Base-by-base conservation (phyloP, 1,140 invertebrate species). In the Eufriesea mexicana region DNA sequence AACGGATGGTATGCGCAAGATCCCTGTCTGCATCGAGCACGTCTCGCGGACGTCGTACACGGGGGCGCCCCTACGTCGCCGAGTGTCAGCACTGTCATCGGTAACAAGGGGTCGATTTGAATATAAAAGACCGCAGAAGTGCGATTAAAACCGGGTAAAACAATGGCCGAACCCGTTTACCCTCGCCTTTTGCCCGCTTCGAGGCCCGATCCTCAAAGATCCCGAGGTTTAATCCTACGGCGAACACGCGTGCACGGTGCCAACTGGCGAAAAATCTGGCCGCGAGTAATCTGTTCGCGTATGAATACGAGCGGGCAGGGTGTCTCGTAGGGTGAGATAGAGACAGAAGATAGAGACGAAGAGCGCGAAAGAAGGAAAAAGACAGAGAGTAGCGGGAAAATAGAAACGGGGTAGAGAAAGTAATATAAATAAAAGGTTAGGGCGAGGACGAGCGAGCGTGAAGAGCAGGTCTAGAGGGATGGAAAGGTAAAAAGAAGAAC, bases 401-500 rank as follows among this genome's bases (percentile, higher is more conserved):
- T 45, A 10, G 66, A 47, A 42, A 47, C 23, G 12, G 5, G 42
- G 23, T 20, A 55, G 42, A 28, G 68, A 45, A 16, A 76, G 72
- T 67, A 86, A 83, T 83, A 64, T 49, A 61, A 83, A 75, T 55
- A 66, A 83, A 83, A 84, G 73, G 77, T 71, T 71, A 42, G 54
- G 28, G 72, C n/a, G n/a, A 70, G 72, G 59, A 59, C 5, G 81
- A 59, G 67, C 35, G 42, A 68, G 61, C 61, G 67, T 80, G 83
- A 84, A 80, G 18, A 28, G 25, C 18, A 18, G 14, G 16, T 6
- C 25, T 18, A 35, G 5, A 28, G 14, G 12, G 0, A 61, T 8
- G 5, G 25, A 25, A 18, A n/a, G 12, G 14, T 25, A 23, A 18
- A 23, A 25, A 12, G 23, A 2, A 0, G 23, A 10, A 42, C 10